Conservation (phyloP, 2,888 invertebrate genomes). For the Conops quadrifasciatus region DNA sequence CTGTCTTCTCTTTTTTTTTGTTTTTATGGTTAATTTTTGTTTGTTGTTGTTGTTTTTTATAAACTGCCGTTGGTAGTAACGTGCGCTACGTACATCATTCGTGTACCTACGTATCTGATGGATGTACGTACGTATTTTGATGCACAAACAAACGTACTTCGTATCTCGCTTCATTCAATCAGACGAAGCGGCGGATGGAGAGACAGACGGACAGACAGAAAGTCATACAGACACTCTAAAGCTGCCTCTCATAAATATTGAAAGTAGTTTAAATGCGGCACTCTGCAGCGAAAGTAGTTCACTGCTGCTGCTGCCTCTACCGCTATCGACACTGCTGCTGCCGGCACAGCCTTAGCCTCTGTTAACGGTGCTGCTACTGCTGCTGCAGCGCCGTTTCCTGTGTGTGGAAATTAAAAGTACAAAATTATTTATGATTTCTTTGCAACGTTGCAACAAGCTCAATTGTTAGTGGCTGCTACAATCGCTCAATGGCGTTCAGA, state of each 20-base stretch:
- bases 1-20: conserved; percentile 23
- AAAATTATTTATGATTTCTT: conserved; percentile 20
- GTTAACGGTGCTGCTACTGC: neutral
- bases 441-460: conserved; percentile 34
- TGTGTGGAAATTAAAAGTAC: conserved; percentile 23
- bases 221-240: conserved; percentile 6
- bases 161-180: neutral
- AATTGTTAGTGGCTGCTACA: too few relatives aligned
- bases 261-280: conserved; percentile 31
- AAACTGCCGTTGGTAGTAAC: neutral
- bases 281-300: conserved; percentile 26
- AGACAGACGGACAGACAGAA: conserved; percentile 1
- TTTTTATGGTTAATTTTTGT: conserved; percentile 13
- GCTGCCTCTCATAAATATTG: conserved; percentile 32
- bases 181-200: neutral
- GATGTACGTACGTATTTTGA: neutral
- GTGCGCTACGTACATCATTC: neutral
- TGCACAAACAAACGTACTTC: neutral
- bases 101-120: neutral
- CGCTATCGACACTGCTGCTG: neutral
- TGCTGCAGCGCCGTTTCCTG: conserved; percentile 14
- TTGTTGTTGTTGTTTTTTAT: conserved; percentile 22
- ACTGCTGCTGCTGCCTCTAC: neutral
- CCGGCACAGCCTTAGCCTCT: neutral
- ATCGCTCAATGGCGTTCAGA: too few relatives aligned